phyloP scores from a whole-genome alignment of 2,888 invertebrate species.

The Oasisia sp. region DNA sequence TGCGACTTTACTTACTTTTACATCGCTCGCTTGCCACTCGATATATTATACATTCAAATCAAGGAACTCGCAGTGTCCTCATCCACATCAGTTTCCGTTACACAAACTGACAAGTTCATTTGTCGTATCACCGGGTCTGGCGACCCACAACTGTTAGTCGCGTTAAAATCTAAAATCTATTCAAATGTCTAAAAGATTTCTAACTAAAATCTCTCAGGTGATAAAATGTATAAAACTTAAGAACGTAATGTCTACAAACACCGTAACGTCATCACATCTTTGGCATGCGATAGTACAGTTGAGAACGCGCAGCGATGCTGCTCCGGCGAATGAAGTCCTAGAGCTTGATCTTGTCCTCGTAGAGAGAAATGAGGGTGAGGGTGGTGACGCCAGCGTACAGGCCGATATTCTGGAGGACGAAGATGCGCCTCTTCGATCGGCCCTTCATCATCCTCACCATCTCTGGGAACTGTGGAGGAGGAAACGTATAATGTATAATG shows the following conservation, averaged over 20 bases:
- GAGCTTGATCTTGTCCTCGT: conserved; percentile 23
- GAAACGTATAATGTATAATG: not conserved
- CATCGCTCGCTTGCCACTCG: no score
- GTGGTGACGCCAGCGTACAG: conserved; percentile 24
- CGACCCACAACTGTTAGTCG: not conserved
- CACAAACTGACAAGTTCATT: not conserved
- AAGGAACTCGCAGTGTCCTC: not conserved
- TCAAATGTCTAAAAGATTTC: not conserved
- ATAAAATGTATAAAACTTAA: not conserved
- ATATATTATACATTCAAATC: not conserved
- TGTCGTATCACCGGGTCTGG: not conserved
- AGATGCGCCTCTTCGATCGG: not conserved
- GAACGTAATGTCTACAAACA: not conserved
- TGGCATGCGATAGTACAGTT: not conserved
- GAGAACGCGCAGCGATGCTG: not conserved
- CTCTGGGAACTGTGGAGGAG: conserved; percentile 22
- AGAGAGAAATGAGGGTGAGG: conserved; percentile 26
- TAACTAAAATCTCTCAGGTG: not conserved
- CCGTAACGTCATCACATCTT: not conserved
- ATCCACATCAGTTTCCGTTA: not conserved
- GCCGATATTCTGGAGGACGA: conserved; percentile 30
- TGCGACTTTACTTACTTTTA: no score
- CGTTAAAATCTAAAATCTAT: not conserved
- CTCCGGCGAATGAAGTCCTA: not conserved
- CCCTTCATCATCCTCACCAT: conserved; percentile 5